Percentiles rank a stretch among this genome's conserved stretches.
Evolutionary conservation across 2,888 invertebrate species (phyloP).

Genomic region (Colletes collaris): DNA sequence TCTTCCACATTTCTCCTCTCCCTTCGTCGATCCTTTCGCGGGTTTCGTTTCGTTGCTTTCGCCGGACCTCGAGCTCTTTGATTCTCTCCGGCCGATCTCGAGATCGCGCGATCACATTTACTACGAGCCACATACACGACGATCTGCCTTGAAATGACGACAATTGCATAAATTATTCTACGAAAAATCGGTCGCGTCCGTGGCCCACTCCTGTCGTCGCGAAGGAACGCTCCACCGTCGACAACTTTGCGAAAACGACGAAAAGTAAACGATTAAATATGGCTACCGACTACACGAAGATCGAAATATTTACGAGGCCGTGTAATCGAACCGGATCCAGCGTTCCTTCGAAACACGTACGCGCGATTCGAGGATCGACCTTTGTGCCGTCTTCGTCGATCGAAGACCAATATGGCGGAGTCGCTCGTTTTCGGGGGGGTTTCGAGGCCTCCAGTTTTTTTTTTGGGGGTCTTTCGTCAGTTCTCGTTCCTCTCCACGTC

Average conservation of each 20-base stretch:
- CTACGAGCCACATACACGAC: no score
- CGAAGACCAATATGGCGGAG: constrained; percentile 58
- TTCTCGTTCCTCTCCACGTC: constrained; percentile 20
- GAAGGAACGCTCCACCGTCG: constrained; percentile 9
- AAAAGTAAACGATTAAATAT: constrained; percentile 5
- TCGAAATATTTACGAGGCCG: constrained; percentile 27
- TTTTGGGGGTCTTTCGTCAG: constrained; percentile 8
- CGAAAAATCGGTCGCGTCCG: no score
- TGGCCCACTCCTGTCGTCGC: not conserved
- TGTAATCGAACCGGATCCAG: not conserved
- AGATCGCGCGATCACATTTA: not conserved
- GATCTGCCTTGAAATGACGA: no score
- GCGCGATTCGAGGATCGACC: constrained; percentile 10
- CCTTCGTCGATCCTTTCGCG: not conserved
- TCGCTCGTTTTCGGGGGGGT: constrained; percentile 43
- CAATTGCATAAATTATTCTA: no score
- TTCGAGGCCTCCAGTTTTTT: constrained; percentile 50
- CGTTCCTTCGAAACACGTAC: constrained; percentile 6
- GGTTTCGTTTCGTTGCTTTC: constrained; percentile 13
- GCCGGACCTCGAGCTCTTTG: constrained; percentile 43
- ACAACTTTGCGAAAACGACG: not conserved
- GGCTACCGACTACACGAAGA: constrained; percentile 15
- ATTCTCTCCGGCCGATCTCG: constrained; percentile 1
- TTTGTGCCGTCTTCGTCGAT: constrained; percentile 38
- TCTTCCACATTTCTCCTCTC: not conserved